Base-by-base conservation (phyloP, 2,888 invertebrate species). In the Harmothoe impar region DNA sequence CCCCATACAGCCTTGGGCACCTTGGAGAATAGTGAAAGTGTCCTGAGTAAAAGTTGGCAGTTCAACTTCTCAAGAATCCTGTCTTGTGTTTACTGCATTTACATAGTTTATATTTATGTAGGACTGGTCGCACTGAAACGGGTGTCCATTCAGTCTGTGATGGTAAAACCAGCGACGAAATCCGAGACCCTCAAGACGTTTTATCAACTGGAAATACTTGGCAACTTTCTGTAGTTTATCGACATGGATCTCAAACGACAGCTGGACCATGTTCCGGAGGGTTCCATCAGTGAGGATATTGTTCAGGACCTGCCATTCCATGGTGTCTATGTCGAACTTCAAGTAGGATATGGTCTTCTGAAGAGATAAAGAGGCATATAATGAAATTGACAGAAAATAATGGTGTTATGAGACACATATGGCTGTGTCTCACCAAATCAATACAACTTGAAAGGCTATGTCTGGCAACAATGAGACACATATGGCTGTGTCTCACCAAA, bases 101-200 rank as follows among this genome's bases (percentile, higher is more conserved):
- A n/a, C n/a, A 77, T 20, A 77, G 29, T 77, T 77, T 1, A 77
- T 31, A 29, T 77, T 77, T 10, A 77, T 77, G 77, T 77, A 77
- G 31, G 31, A 0, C 17, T 77, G 77, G 31, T 77, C 77, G 17
- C 29, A 29, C 77, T 77, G 77, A 25, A n/a, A 77, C 5, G 5
- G 77, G 77, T 20, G 25, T 3, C 17, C 5, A 25, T 17, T 5
- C 1, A 20, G 25, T 62, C 62, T 15, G 3, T 15, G 5, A 72
- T n/a, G 3, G 5, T 5, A 72, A 15, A 29, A 72, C 81, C 81
- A 81, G 15, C 81, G 33, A 15, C 43, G 15, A 35, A 81, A 81
- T 35, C 81, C 81, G 0, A 43, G 1, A 0, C 10, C 20, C 5
- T 81, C 35, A 0, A 81, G 7, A 0, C 81, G 7, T 43, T 81